phyloP scores from a whole-genome alignment of 2,888 invertebrate genomes.

The Synergus itoensis region DNA sequence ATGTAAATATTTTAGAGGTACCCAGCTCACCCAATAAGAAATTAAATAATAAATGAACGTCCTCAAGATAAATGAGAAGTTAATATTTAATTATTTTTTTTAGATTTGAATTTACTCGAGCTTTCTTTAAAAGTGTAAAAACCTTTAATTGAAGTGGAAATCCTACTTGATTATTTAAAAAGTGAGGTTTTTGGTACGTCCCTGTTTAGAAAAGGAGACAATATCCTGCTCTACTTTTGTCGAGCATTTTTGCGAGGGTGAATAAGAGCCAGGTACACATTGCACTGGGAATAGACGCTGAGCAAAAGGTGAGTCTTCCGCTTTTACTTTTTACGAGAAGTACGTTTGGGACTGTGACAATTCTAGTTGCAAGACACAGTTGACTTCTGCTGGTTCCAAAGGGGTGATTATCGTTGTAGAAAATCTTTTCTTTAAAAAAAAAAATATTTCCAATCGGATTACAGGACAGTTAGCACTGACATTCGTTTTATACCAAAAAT shows the following conservation, averaged over 20 bases:
- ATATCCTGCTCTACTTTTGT: slow-evolving; percentile 45
- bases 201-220: not conserved
- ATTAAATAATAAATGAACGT: too few relatives aligned
- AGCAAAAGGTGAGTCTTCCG: slow-evolving; percentile 31
- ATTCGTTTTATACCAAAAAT: not conserved
- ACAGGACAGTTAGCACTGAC: not conserved
- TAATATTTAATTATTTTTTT: not conserved
- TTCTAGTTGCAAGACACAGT: not conserved
- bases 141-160: not conserved
- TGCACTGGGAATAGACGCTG: slow-evolving; percentile 9
- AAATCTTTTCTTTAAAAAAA: not conserved
- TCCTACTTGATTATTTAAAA: not conserved
- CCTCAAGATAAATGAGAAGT: too few relatives aligned
- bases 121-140: not conserved
- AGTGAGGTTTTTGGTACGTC: slow-evolving; percentile 43
- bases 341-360: not conserved
- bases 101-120: not conserved
- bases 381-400: not conserved
- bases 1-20: too few relatives aligned
- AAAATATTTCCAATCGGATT: not conserved
- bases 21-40: too few relatives aligned
- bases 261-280: slow-evolving; percentile 17
- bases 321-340: slow-evolving; percentile 46
- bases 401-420: not conserved
- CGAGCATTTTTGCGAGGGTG: not conserved